phyloP scores from a whole-genome alignment of 2,888 invertebrate genomes.

The Volucella bombylans region DNA sequence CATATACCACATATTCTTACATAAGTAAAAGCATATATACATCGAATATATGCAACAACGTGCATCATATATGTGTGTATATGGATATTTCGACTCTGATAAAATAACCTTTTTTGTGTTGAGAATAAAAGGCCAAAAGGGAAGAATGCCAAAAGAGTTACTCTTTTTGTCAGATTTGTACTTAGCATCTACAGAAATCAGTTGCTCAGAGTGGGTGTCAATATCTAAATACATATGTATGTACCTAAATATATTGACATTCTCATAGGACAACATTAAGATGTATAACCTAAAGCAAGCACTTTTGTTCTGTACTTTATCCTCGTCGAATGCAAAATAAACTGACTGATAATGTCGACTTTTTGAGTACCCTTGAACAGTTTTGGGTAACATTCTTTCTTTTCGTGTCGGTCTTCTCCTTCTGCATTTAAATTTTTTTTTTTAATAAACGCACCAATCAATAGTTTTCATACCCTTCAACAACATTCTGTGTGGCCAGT shows the following conservation, averaged over 20 bases:
- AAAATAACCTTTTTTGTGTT: conserved; percentile 21
- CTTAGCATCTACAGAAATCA: conserved; percentile 43
- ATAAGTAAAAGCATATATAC: neutral
- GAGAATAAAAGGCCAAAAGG: conserved; percentile 42
- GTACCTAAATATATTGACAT: conserved; percentile 25
- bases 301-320: conserved; percentile 20
- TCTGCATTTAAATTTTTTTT: neutral
- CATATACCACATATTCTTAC: neutral
- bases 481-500: neutral
- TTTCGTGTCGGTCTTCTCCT: conserved; percentile 13
- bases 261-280: conserved; percentile 1
- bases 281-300: conserved; percentile 21
- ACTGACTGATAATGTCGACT: conserved; percentile 59
- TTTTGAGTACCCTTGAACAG: conserved; percentile 51
- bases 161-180: conserved; percentile 44
- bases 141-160: conserved; percentile 10
- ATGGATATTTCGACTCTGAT: too few relatives aligned
- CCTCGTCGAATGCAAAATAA: conserved; percentile 35
- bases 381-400: conserved; percentile 33
- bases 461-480: conserved; percentile 31
- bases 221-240: conserved; percentile 23
- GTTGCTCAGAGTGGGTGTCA: conserved; percentile 40
- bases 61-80: neutral
- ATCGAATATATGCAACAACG: neutral
- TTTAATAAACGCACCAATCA: conserved; percentile 46